Conservation (phyloP, 2,113 vertebrate genomes). For the Ammodytes marinus region DNA sequence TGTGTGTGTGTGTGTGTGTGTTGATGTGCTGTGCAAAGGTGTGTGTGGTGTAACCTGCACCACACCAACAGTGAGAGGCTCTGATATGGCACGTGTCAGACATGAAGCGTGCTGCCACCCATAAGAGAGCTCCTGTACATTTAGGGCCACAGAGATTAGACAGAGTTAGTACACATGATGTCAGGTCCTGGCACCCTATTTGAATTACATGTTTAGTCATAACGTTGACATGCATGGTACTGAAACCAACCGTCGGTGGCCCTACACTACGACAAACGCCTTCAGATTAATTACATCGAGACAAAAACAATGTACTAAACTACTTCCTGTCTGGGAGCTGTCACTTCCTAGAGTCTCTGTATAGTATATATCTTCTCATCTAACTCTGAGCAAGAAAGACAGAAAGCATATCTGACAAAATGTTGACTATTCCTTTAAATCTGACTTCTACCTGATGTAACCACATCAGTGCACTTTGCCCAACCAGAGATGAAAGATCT, state of each 20-base stretch:
- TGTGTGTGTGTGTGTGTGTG: slow-evolving; percentile 33
- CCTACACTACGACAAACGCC: slow-evolving; percentile 59
- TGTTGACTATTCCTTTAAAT: slow-evolving; percentile 12
- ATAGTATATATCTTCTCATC: neutral
- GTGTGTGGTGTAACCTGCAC: slow-evolving; percentile 84
- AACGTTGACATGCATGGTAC: slow-evolving; percentile 49
- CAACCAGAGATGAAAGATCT: slow-evolving; percentile 3
- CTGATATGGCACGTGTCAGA: slow-evolving; percentile 78
- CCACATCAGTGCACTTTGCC: slow-evolving; percentile 13
- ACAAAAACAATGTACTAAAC: slow-evolving; percentile 29
- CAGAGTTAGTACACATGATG: slow-evolving; percentile 45
- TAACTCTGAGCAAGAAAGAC: neutral
- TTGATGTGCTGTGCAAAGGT: slow-evolving; percentile 66
- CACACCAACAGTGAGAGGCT: slow-evolving; percentile 82
- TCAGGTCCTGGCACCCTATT: slow-evolving; percentile 53
- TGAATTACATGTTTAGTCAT: slow-evolving; percentile 43
- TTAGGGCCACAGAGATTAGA: slow-evolving; percentile 66
- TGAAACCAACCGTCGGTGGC: slow-evolving; percentile 47
- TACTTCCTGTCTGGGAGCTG: slow-evolving; percentile 4
- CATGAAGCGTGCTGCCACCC: slow-evolving; percentile 68
- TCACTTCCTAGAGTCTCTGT: slow-evolving; percentile 10
- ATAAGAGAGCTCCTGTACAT: slow-evolving; percentile 74
- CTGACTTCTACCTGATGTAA: slow-evolving; percentile 5
- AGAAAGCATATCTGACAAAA: neutral
- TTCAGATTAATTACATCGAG: slow-evolving; percentile 54